These are phyloP conservation scores for Aromia moschata DNA, from an alignment of 2,888 invertebrate species.

Conservation along the genomic window DNA sequence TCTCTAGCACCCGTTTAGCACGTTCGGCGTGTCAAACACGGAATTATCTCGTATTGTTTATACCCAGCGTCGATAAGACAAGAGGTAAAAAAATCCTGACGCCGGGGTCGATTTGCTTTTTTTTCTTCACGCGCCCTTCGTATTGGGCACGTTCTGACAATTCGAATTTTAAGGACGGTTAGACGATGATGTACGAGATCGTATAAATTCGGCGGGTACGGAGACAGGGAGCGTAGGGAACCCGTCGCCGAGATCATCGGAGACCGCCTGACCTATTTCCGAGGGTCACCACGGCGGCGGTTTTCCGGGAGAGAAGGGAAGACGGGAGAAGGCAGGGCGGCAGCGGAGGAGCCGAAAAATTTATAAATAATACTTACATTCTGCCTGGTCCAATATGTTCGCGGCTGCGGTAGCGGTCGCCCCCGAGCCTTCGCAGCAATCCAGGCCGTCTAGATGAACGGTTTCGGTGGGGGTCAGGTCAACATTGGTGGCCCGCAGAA, in stretches of 20 bases:
- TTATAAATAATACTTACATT: slow-evolving; percentile 56
- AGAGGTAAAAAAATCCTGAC: too few relatives aligned
- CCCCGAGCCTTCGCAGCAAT: slow-evolving; percentile 60
- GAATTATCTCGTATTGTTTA: slow-evolving; percentile 10
- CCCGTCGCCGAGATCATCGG: slow-evolving; percentile 39
- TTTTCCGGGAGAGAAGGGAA: not conserved
- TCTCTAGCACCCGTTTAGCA: slow-evolving; percentile 14
- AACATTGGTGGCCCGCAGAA: slow-evolving; percentile 61
- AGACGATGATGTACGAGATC: too few relatives aligned
- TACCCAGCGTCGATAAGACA: slow-evolving; percentile 3
- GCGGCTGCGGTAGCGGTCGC: slow-evolving; percentile 62
- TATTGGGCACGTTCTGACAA: too few relatives aligned
- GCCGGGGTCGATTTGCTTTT: not conserved
- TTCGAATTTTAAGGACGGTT: too few relatives aligned
- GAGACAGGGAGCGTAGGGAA: slow-evolving; percentile 24
- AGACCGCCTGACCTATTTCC: slow-evolving; percentile 42
- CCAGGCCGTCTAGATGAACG: slow-evolving; percentile 54
- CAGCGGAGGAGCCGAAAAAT: not conserved
- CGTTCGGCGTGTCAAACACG: not conserved
- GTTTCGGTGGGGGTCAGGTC: slow-evolving; percentile 61
- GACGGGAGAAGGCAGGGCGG: not conserved
- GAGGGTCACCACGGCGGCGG: slow-evolving; percentile 13
- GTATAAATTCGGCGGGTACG: slow-evolving; percentile 1
- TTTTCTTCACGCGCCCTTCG: too few relatives aligned
- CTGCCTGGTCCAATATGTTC: slow-evolving; percentile 62